These are phyloP conservation scores for Eledone cirrhosa DNA, from an alignment of 2,888 invertebrate species.

Conservation along the genomic window DNA sequence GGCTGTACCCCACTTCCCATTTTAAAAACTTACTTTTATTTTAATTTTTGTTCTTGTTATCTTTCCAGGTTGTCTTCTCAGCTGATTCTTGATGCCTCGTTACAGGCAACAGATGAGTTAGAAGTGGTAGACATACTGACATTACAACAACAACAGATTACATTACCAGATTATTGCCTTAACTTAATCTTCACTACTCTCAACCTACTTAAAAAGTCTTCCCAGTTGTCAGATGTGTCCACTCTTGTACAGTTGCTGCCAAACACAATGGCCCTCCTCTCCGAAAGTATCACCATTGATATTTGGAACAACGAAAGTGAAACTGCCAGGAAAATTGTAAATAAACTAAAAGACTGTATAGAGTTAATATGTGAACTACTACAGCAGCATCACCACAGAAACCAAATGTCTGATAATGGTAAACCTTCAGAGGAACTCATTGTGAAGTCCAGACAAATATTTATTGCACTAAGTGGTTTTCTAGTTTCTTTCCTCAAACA, in stretches of 20 bases:
- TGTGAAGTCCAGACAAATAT: conserved; percentile 54
- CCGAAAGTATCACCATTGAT: conserved; percentile 42
- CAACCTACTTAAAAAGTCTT: conserved; percentile 49
- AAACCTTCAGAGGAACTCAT: conserved; percentile 37
- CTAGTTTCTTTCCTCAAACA: conserved; percentile 48
- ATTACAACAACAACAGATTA: conserved; percentile 60
- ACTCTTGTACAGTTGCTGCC: conserved; percentile 50
- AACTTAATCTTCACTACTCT: conserved; percentile 52
- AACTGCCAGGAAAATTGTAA: conserved; percentile 59
- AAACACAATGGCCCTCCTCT: conserved; percentile 46
- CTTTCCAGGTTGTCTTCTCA: conserved; percentile 32
- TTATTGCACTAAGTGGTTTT: conserved; percentile 51
- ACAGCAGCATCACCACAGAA: conserved; percentile 57
- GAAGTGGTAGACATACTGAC: conserved; percentile 57
- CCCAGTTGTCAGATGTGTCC: conserved; percentile 42
- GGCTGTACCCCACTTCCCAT: too few species aligned
- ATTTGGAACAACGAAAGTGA: conserved; percentile 59
- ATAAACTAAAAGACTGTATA: conserved; percentile 55
- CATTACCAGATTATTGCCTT: conserved; percentile 61
- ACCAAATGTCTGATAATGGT: conserved; percentile 36
- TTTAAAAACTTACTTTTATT: neutral
- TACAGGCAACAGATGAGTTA: conserved; percentile 40
- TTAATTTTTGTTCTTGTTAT: conserved; percentile 18
- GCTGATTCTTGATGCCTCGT: neutral
- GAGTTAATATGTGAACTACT: conserved; percentile 53